Base-by-base conservation (phyloP, 2,888 invertebrate species). In the Mayetiola destructor region DNA sequence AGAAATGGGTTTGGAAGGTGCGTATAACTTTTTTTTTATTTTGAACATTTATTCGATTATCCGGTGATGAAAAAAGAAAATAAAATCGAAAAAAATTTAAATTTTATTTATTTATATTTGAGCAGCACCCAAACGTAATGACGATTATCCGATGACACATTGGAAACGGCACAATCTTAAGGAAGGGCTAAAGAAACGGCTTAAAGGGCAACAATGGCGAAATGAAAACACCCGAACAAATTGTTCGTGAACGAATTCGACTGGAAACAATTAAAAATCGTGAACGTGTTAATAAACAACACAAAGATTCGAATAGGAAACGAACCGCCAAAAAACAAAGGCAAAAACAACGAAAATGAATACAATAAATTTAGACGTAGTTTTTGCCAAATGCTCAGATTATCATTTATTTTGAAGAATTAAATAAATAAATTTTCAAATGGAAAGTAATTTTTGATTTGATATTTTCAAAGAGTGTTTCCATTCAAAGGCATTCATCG, bases 121-220 rank as follows among this genome's bases (percentile, higher is more conserved):
- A 27, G 55, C 56, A 18, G 55, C 56, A 18, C 29, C 27, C 12
- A 40, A 29, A 39, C 56, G 21, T 20, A 23, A 20, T 3, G 64
- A 62, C 6, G 66, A 68, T 2, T 69, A 70, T 65, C 70, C 72
- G 64, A 75, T 78, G 58, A 85, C 85, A 0, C 84, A 82, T 64
- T 88, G 87, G 84, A 83, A 83, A 54, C 80, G 83, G 54, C 85
- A 88, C 69, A 89, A 88, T 71, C 81, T 82, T 60, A 85, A 88
- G 60, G 59, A 81, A 3, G 79, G 80, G 61, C 72, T 77, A 59
- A 82, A 82, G 68, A 76, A 78, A 63, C 69, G 69, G 54, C 64
- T 65, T 63, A 70, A 36, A 21, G 3, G 54, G 54, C 35, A 35
- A 54, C 12, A 77, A 76, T 57, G 75, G 73, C n/a, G 82, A 88